Percentiles rank a stretch among this genome's conserved stretches.
Conservation (phyloP, 23 tunicate species). For the Aplidium turbinatum region DNA sequence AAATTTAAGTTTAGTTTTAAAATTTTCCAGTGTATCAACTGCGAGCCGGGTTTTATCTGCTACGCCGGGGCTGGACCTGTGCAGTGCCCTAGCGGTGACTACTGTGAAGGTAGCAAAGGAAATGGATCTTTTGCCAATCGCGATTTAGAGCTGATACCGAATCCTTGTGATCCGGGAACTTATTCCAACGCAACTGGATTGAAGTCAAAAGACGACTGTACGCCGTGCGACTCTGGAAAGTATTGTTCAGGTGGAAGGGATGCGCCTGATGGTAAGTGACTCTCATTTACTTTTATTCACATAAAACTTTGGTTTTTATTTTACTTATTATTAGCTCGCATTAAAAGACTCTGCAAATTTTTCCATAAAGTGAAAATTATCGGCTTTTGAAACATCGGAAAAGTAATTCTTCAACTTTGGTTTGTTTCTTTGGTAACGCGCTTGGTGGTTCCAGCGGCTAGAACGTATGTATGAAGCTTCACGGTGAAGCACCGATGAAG, state of each 20-base stretch:
- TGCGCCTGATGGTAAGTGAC: constrained; percentile 55
- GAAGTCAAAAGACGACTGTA: constrained; percentile 39
- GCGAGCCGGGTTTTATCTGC: constrained; percentile 80
- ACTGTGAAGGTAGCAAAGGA: constrained; percentile 60
- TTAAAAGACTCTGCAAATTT: too few relatives aligned
- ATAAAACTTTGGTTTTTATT: too few relatives aligned
- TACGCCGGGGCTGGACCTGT: constrained; percentile 32
- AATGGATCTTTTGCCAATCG: constrained; percentile 23
- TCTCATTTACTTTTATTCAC: background rate
- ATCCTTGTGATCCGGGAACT: constrained; percentile 77
- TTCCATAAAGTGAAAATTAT: too few relatives aligned
- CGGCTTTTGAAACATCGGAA: too few relatives aligned
- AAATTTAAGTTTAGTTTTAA: background rate
- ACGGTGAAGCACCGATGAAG: too few relatives aligned
- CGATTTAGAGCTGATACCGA: constrained; percentile 22
- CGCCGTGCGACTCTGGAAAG: constrained; percentile 69
- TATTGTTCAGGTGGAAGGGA: constrained; percentile 57
- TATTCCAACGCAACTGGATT: constrained; percentile 78
- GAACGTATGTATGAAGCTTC: too few relatives aligned
- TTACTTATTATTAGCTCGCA: too few relatives aligned
- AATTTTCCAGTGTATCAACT: constrained; percentile 62
- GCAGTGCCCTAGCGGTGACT: constrained; percentile 64
- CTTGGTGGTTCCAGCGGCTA: too few relatives aligned
- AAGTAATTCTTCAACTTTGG: too few relatives aligned
- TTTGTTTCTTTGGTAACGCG: too few relatives aligned